These are phyloP conservation scores for Temnothorax unifasciatus DNA, from an alignment of 2,888 invertebrate species.

Conservation along the genomic window DNA sequence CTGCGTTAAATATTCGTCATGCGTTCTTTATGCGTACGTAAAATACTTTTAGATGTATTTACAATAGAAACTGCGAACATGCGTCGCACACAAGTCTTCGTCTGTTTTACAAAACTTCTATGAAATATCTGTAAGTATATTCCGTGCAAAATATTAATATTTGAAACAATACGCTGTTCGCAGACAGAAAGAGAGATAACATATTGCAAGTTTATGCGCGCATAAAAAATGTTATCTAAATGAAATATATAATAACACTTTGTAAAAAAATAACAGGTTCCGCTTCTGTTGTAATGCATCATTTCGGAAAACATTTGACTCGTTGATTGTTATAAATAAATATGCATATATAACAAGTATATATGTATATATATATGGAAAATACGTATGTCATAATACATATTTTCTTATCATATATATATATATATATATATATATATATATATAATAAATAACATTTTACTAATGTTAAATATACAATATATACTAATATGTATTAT, in stretches of 20 bases:
- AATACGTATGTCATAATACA: constrained; percentile 12
- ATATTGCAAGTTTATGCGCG: constrained; percentile 20
- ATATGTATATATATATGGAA: not conserved
- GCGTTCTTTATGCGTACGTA: constrained; percentile 17
- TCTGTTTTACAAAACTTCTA: constrained; percentile 49
- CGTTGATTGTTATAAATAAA: constrained; percentile 30
- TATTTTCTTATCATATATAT: not conserved
- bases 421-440: constrained; percentile 1
- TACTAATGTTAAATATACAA: constrained; percentile 16
- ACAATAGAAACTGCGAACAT: constrained; percentile 51
- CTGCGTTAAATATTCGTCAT: constrained; percentile 29
- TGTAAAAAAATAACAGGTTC: constrained; percentile 42
- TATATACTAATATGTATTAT: not conserved
- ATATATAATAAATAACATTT: constrained; percentile 35
- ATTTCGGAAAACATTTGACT: constrained; percentile 33
- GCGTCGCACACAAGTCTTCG: not conserved
- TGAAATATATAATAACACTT: constrained; percentile 1
- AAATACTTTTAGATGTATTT: constrained; percentile 42
- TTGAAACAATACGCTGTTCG: constrained; percentile 53
- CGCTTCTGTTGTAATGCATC: constrained; percentile 1
- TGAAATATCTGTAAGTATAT: constrained; percentile 45
- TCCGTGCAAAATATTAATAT: constrained; percentile 45
- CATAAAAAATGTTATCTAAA: constrained; percentile 29
- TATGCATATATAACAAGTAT: constrained; percentile 19
- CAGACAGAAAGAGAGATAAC: constrained; percentile 48